A percentile compares a stretch with the other conserved stretches of the same genome.
These are phyloP conservation scores for Rutilus rutilus DNA, from an alignment of 2,113 vertebrate genomes.

Conservation along the genomic window DNA sequence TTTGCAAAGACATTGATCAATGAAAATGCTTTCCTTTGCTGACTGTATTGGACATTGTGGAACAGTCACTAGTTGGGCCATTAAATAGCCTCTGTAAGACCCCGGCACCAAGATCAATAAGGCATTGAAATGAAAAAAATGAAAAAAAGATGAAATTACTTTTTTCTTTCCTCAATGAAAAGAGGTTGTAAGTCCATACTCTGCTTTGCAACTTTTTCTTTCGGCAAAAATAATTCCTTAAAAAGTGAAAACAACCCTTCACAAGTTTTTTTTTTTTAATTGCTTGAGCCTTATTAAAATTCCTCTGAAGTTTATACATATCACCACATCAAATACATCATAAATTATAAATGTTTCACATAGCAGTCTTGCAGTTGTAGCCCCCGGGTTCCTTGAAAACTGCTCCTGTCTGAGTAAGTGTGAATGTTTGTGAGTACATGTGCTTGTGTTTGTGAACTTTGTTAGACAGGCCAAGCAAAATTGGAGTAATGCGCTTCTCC, in stretches of 20 bases:
- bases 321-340: constrained; percentile 82
- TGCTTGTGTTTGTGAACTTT: constrained; percentile 71
- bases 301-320: constrained; percentile 81
- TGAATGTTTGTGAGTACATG: constrained; percentile 24
- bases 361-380: constrained; percentile 77
- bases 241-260: constrained; percentile 68
- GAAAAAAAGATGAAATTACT: constrained; percentile 70
- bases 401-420: constrained; percentile 70
- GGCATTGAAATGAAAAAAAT: constrained; percentile 69
- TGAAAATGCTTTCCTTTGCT: constrained; percentile 78
- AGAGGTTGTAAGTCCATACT: constrained; percentile 38
- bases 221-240: constrained; percentile 49
- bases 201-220: constrained; percentile 63
- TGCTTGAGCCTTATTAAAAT: constrained; percentile 78
- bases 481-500: constrained; percentile 76
- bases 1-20: constrained; percentile 76
- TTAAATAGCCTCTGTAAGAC: constrained; percentile 73
- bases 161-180: constrained; percentile 37
- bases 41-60: constrained; percentile 74
- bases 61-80: constrained; percentile 62
- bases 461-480: constrained; percentile 77
- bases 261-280: constrained; percentile 64
- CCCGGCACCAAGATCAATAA: constrained; percentile 74
- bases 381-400: constrained; percentile 79
- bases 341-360: constrained; percentile 84